Evolutionary conservation across 2,888 invertebrate genomes (phyloP).

Genomic region (Galeruca laticollis): DNA sequence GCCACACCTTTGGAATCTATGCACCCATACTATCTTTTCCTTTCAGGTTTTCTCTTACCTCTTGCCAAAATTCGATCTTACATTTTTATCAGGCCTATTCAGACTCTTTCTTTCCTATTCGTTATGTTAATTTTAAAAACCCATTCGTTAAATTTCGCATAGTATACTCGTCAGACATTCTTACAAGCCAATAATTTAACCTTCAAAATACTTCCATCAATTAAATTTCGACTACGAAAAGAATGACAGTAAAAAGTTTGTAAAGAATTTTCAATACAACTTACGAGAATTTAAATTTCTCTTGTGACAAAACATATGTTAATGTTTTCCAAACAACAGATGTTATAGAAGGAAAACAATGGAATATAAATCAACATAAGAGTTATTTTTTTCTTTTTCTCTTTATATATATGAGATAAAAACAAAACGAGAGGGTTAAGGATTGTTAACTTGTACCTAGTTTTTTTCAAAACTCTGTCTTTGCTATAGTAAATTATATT

Average conservation of each 20-base stretch:
- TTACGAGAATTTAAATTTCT: constrained; percentile 51
- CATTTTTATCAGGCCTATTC: too few relatives aligned
- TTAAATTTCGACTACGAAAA: constrained; percentile 7
- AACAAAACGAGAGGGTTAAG: constrained; percentile 25
- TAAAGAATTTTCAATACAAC: constrained; percentile 42
- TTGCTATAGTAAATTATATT: constrained; percentile 14
- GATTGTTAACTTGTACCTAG: constrained; percentile 27
- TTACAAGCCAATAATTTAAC: constrained; percentile 5
- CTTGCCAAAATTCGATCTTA: too few relatives aligned
- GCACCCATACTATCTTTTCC: too few relatives aligned
- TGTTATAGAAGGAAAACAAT: constrained; percentile 55
- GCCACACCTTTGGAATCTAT: too few relatives aligned
- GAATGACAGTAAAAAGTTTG: constrained; percentile 25
- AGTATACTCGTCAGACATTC: background rate
- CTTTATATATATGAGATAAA: background rate
- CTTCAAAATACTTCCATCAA: constrained; percentile 17
- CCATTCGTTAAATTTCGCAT: background rate
- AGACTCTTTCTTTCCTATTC: too few relatives aligned
- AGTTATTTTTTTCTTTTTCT: constrained; percentile 9
- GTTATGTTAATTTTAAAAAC: too few relatives aligned
- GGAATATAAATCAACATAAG: constrained; percentile 52
- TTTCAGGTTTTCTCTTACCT: too few relatives aligned
- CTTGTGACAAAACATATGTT: constrained; percentile 57
- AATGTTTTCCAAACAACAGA: constrained; percentile 53
- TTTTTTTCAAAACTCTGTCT: constrained; percentile 26